phyloP scores from a whole-genome alignment of 2,888 invertebrate genomes.

The Bombyx huttoni region DNA sequence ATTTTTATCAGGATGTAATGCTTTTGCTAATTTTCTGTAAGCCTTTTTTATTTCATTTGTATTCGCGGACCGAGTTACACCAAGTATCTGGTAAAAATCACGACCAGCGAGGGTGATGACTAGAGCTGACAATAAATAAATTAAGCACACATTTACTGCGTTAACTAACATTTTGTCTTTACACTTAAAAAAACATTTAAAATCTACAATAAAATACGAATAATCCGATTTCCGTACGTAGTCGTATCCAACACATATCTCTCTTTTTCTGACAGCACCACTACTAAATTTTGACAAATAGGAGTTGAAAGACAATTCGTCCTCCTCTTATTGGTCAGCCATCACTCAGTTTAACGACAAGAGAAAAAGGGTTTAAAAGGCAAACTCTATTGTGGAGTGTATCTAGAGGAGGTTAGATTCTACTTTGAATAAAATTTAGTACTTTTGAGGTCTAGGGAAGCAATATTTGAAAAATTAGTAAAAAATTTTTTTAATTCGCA shows the following conservation, averaged over 20 bases:
- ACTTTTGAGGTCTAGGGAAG: no score
- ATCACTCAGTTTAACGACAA: background rate
- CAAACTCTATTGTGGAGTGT: background rate
- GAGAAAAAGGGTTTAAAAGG: background rate
- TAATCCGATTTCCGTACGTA: no score
- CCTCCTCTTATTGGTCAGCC: constrained; percentile 38
- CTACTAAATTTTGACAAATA: constrained; percentile 34
- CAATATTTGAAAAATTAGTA: no score
- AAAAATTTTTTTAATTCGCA: no score
- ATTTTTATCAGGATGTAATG: constrained; percentile 98
- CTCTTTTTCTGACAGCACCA: constrained; percentile 28
- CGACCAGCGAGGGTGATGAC: constrained; percentile 76
- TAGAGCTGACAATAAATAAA: constrained; percentile 47
- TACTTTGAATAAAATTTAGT: background rate
- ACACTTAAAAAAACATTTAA: constrained; percentile 37
- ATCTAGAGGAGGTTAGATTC: no score
- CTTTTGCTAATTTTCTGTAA: constrained; percentile 94
- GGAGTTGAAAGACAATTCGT: constrained; percentile 51
- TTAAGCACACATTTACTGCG: constrained; percentile 41
- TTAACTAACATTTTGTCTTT: constrained; percentile 46
- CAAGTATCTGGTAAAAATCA: constrained; percentile 95
- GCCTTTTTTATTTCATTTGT: constrained; percentile 98
- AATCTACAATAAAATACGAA: constrained; percentile 18
- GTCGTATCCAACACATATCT: constrained; percentile 36
- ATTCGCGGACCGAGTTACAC: constrained; percentile 86